These are phyloP conservation scores for Leptura quadrifasciata DNA, from an alignment of 2,888 invertebrate species.

Conservation along the genomic window DNA sequence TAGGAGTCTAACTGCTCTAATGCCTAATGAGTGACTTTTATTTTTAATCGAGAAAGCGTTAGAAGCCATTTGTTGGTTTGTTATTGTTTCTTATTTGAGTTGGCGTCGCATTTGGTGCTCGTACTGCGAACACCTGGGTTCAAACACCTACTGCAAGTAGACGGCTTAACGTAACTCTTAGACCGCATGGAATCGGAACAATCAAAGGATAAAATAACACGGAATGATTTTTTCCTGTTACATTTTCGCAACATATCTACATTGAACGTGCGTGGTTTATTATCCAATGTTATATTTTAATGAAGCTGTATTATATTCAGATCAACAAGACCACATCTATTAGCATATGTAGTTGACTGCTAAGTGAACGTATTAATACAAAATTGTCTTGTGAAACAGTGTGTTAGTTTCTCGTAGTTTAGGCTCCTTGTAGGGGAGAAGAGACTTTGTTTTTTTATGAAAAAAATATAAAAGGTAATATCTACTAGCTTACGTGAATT, in stretches of 20 bases:
- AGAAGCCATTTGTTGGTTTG: constrained; percentile 40
- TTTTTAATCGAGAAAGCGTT: constrained; percentile 33
- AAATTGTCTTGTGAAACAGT: background rate
- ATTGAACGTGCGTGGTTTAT: background rate
- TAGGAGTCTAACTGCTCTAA: background rate
- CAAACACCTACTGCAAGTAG: constrained; percentile 32
- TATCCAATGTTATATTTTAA: background rate
- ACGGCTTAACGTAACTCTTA: constrained; percentile 7
- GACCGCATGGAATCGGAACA: constrained; percentile 4
- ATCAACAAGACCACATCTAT: background rate
- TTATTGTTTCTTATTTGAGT: constrained; percentile 45
- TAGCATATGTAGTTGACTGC: background rate
- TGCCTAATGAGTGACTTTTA: constrained; percentile 25
- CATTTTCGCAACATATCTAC: constrained; percentile 19
- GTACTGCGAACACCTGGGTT: constrained; percentile 41
- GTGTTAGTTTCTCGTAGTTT: too few species aligned
- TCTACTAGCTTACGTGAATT: too few species aligned
- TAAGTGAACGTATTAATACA: background rate
- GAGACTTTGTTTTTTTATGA: too few species aligned
- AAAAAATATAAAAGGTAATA: too few species aligned
- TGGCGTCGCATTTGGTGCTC: constrained; percentile 33
- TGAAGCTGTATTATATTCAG: constrained; percentile 7
- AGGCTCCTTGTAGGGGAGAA: too few species aligned
- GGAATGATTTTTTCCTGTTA: background rate
- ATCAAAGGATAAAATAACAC: constrained; percentile 26